Base-by-base conservation (phyloP, 2,797 vertebrate species). In the Phyllotis vaccarum region DNA sequence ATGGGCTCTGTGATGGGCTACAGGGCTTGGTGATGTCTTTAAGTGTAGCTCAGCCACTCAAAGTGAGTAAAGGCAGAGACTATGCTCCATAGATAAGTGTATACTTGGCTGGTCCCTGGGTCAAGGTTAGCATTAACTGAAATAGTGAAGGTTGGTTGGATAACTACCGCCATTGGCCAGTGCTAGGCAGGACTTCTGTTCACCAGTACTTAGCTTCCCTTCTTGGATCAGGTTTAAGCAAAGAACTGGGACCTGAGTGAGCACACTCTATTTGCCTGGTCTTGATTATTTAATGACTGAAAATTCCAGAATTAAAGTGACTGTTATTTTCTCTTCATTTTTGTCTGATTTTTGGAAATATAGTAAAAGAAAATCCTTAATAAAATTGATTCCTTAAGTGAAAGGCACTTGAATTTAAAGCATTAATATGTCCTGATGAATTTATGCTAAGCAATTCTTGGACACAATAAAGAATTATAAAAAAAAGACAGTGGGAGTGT, bases 251-350 rank as follows among this genome's bases (percentile, higher is more conserved):
- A 8, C 17, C 24, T 13, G 8, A 19, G 1, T 22, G 60, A n/a
- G 37, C 27, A 31, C 49, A 5, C n/a, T 27, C 49, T 22, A 29
- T 34, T 90, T 88, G 52, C 74, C 72, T 22, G 58, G 11, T 93
- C 34, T 81, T 80, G 52, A 75, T 10, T 75, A 76, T 19, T 89
- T 56, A 64, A 86, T 37, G 34, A 37, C 22, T 27, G 12, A 64
- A 37, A 88, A 64, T 19, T 88, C n/a, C n/a, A 85, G 6, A 82
- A 64, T 80, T n/a, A 24, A 83, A 34, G 43, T 5, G n/a, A 22
- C 31, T 92, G 9, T 72, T 76, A 29, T 83, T 91, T 89, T 87
- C 72, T 75, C 46, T 54, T 52, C 9, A 64, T 79, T 86, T 96
- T 93, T 78, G 21, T 2, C 40, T 90, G 49, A 85, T 70, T 83